Evolutionary conservation across 1,140 invertebrate species (phyloP), one percentile per base, ranked within the genome.

Genomic region (Eurosta solidaginis): DNA sequence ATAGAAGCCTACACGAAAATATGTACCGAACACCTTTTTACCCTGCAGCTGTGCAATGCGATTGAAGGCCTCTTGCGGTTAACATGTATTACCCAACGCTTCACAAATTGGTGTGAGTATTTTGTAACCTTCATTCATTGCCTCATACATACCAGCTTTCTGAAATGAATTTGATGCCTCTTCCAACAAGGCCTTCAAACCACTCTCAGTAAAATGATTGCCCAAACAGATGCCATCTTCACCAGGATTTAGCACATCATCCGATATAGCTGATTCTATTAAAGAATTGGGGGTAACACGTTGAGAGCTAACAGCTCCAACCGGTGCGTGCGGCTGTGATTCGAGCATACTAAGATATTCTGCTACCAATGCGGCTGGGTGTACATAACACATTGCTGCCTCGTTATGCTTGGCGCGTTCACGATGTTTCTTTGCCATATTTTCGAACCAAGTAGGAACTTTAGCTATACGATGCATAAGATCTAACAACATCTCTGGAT

Each of bases 1-100:
- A 89, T 98, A 99, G 89, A 99, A 99, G 29, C 96, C 97, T 44
- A 99, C 97, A 80, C 97, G 90, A 88, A 98, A 98, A 88, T 98
- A 99, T 0, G 97, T 97, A 1, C 97, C 97, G 90, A 99, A 99
- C 44, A 98, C 94, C 77, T 97, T 91, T 89, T 98, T 98, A 17
- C 97, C 97, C 81, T 96, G 93, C 78, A 95, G 85, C 83, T 96
- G 94, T 82, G 96, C 93, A 49, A 96, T 94, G 80, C 93, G 90
- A 36, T 92, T 95, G 84, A 93, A 96, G 29, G 92, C 94, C 82
- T 96, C 95, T 83, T 95, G 92, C 29, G 95, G 88, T 89, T 96
- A 25, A 94, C 93, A 89, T 99, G 96, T 84, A 98, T 95, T 95
- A 1, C 96, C 93, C 0, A 99, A 90, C 49, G 95, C 91, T 88